Conservation (phyloP, 2,888 invertebrate species). For the Cryptosula pallasiana region DNA sequence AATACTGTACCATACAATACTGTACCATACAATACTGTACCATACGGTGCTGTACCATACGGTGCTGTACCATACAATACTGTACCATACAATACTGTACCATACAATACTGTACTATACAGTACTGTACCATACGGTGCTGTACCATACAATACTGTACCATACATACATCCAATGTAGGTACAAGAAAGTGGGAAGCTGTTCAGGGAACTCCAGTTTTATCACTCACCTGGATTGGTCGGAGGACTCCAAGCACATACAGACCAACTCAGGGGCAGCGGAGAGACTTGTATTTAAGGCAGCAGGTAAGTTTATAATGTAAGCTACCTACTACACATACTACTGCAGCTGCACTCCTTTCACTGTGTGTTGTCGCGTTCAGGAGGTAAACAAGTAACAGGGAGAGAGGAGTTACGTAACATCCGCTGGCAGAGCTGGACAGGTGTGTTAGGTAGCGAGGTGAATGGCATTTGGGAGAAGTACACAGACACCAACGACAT, state of each 20-base stretch:
- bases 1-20: too few relatives aligned
- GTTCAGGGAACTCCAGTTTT: conserved; percentile 53
- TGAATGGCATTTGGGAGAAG: conserved; percentile 53
- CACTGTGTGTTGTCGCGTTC: background rate
- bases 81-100: too few relatives aligned
- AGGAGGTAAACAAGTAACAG: conserved; percentile 51
- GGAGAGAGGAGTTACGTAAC: conserved; percentile 43
- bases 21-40: too few relatives aligned
- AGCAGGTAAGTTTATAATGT: conserved; percentile 49
- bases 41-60: too few relatives aligned
- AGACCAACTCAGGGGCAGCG: conserved; percentile 53
- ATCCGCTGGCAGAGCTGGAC: conserved; percentile 52
- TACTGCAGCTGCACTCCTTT: too few relatives aligned
- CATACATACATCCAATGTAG: conserved; percentile 13
- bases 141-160: too few relatives aligned
- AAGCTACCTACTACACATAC: too few relatives aligned
- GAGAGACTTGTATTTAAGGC: conserved; percentile 51
- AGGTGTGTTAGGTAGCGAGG: conserved; percentile 51
- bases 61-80: too few relatives aligned
- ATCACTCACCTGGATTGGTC: conserved; percentile 57
- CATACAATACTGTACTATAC: too few relatives aligned
- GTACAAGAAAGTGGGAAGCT: conserved; percentile 40
- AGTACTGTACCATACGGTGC: too few relatives aligned
- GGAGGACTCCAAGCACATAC: conserved; percentile 50
- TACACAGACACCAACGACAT: conserved; percentile 54